These are phyloP conservation scores for Drosophila setifemur DNA, from an alignment of 1,140 invertebrate species.

Conservation along the genomic window DNA sequence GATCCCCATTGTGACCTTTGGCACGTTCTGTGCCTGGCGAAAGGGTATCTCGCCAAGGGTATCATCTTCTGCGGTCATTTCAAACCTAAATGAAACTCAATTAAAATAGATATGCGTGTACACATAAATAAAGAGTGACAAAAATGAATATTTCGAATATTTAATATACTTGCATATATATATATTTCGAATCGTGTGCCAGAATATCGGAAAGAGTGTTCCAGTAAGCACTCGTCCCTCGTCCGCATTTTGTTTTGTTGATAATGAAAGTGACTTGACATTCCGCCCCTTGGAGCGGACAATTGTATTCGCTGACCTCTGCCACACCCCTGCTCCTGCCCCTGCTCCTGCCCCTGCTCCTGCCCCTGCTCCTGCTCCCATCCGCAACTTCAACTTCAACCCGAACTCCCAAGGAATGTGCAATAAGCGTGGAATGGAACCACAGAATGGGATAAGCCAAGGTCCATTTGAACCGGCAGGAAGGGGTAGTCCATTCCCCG, in stretches of 20 bases:
- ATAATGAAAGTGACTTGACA: conserved; percentile 27
- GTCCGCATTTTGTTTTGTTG: conserved; percentile 17
- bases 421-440: conserved; percentile 15
- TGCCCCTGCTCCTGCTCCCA: not conserved
- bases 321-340: not conserved
- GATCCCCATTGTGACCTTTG: conserved; percentile 42
- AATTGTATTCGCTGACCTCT: not conserved
- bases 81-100: not conserved
- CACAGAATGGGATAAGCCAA: not conserved
- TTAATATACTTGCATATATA: not conserved
- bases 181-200: not conserved
- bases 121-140: no score
- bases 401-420: no score
- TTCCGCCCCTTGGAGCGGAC: conserved; percentile 12
- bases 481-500: not conserved
- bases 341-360: not conserved
- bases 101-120: no score
- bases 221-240: not conserved
- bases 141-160: not conserved
- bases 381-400: no score
- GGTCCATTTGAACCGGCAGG: conserved; percentile 1
- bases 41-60: not conserved
- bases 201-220: not conserved
- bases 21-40: conserved; percentile 31
- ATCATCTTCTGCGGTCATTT: not conserved